These are phyloP conservation scores for Metellina segmentata DNA, from an alignment of 2,888 invertebrate genomes.

Conservation along the genomic window DNA sequence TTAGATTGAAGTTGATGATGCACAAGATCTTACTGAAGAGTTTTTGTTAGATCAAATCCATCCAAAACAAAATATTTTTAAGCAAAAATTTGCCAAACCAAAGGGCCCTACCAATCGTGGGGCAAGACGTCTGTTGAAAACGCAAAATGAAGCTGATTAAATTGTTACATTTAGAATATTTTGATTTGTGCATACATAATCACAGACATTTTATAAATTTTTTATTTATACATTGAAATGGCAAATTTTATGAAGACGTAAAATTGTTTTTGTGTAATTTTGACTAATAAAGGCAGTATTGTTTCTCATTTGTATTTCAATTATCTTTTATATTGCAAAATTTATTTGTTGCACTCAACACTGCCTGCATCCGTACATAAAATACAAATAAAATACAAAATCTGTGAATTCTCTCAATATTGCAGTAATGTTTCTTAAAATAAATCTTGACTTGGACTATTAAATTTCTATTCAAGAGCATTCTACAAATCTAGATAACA, in stretches of 20 bases:
- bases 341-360: too few species aligned
- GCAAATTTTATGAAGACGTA: conserved; percentile 52
- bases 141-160: conserved; percentile 59
- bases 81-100: conserved; percentile 96
- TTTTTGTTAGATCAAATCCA: conserved; percentile 96
- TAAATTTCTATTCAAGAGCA: too few species aligned
- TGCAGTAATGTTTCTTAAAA: too few species aligned
- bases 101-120: conserved; percentile 97
- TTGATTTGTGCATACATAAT: background rate
- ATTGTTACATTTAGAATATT: conserved; percentile 15
- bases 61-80: conserved; percentile 92
- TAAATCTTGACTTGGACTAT: too few species aligned
- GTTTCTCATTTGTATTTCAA: conserved; percentile 4
- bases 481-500: too few species aligned
- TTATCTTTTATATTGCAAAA: background rate
- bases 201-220: conserved; percentile 64
- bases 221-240: conserved; percentile 62
- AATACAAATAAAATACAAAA: too few species aligned
- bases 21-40: conserved; percentile 93
- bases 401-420: too few species aligned
- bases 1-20: conserved; percentile 94
- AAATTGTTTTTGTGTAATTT: conserved; percentile 65
- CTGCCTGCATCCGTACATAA: too few species aligned
- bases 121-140: conserved; percentile 87
- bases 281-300: conserved; percentile 27